A percentile compares a stretch with the other conserved stretches of the same genome.
These are phyloP conservation scores for Leucoma salicis DNA, from an alignment of 2,888 invertebrate species.

Conservation along the genomic window DNA sequence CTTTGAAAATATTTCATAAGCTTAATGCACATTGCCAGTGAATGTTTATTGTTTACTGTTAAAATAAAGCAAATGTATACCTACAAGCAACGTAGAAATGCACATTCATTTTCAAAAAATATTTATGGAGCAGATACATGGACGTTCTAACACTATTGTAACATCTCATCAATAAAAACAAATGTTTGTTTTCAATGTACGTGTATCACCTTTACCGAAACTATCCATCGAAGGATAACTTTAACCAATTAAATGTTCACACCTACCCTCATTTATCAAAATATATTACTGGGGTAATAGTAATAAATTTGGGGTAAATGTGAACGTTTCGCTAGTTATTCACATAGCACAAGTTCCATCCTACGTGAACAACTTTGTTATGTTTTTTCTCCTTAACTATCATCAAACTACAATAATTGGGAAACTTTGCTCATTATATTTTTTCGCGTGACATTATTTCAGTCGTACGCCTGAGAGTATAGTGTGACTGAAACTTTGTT, in stretches of 20 bases:
- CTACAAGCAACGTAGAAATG: too few relatives aligned
- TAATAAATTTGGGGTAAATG: conserved; percentile 30
- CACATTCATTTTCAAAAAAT: too few relatives aligned
- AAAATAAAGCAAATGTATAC: not conserved
- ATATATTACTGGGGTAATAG: conserved; percentile 22
- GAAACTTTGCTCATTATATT: conserved; percentile 78
- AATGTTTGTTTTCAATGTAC: too few relatives aligned
- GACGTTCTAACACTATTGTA: too few relatives aligned
- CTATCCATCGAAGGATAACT: conserved; percentile 4
- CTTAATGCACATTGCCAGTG: conserved; percentile 7
- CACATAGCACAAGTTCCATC: conserved; percentile 28
- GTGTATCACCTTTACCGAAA: too few relatives aligned
- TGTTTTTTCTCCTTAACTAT: conserved; percentile 50
- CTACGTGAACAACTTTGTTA: conserved; percentile 43
- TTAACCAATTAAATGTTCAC: conserved; percentile 11
- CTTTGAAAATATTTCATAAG: conserved; percentile 35
- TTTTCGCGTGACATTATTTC: conserved; percentile 51
- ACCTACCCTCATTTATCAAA: conserved; percentile 28
- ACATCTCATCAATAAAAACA: too few relatives aligned
- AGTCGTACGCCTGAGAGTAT: conserved; percentile 13
- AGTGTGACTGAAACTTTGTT: conserved; percentile 3
- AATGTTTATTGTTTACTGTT: conserved; percentile 17
- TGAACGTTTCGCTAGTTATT: conserved; percentile 26
- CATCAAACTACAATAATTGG: conserved; percentile 75
- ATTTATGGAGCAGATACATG: too few relatives aligned